Evolutionary conservation across 2,797 vertebrate species (phyloP).

Genomic region (Spinus olivaceus): DNA sequence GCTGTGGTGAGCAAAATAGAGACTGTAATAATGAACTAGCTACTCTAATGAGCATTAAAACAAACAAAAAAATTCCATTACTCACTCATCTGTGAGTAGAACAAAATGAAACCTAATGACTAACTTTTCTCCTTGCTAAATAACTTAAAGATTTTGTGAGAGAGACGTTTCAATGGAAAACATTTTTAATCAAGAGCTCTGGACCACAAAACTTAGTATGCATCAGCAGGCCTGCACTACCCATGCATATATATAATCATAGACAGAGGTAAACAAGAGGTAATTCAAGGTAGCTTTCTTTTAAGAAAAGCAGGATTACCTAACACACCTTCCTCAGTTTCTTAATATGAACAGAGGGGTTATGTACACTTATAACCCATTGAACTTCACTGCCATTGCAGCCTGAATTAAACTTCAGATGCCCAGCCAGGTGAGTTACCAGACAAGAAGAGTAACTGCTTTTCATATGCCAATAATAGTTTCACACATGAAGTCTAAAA

Average conservation of each 20-base stretch:
- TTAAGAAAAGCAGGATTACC: background rate
- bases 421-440: background rate
- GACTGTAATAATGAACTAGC: background rate
- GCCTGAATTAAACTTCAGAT: background rate
- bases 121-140: background rate
- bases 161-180: background rate
- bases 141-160: background rate
- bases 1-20: background rate
- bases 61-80: background rate
- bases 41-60: background rate
- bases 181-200: background rate
- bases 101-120: background rate
- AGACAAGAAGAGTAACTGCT: background rate
- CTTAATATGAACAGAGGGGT: background rate
- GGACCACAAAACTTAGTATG: background rate
- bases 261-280: rapidly evolving
- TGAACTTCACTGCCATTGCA: background rate
- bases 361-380: rapidly evolving
- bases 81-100: background rate
- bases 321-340: background rate
- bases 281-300: background rate
- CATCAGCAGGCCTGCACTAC: background rate
- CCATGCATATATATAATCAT: background rate
- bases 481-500: background rate
- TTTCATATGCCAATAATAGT: background rate